A percentile compares a stretch with the other conserved stretches of the same genome.
Evolutionary conservation across 2,113 vertebrate genomes (phyloP).

Genomic region (Phasianus colchicus): DNA sequence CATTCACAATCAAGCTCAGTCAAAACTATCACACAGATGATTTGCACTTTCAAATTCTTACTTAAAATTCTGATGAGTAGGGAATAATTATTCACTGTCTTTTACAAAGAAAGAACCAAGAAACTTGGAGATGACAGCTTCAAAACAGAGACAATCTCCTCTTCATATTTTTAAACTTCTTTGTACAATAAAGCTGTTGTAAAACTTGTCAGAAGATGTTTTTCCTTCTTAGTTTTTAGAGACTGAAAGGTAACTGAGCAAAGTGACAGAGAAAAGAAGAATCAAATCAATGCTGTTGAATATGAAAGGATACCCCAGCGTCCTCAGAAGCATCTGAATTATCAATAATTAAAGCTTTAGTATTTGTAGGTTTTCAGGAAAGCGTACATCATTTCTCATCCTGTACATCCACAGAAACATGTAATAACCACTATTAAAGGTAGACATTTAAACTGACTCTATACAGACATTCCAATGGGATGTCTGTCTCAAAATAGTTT

Average conservation of each 20-base stretch:
- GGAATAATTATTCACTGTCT: neutral
- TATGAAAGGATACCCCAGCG: neutral
- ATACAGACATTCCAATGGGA: fast-evolving
- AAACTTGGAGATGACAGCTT: neutral
- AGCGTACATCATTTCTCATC: neutral
- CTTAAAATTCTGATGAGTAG: neutral
- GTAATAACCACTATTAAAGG: neutral
- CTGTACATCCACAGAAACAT: neutral
- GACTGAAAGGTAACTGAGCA: neutral
- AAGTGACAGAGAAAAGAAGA: neutral
- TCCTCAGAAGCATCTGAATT: neutral
- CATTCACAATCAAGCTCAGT: neutral
- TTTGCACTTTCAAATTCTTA: neutral
- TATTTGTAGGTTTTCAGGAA: neutral
- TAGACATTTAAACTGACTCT: neutral
- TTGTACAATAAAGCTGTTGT: neutral
- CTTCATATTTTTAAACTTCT: neutral
- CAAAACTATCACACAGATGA: neutral
- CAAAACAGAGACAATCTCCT: fast-evolving
- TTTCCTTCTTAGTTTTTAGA: neutral
- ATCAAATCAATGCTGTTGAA: neutral
- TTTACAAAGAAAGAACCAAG: neutral
- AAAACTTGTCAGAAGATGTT: neutral
- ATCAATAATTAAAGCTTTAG: neutral
- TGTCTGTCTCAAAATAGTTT: neutral